phyloP scores from a whole-genome alignment of 2,797 vertebrate genomes.

The Numenius phaeopus region DNA sequence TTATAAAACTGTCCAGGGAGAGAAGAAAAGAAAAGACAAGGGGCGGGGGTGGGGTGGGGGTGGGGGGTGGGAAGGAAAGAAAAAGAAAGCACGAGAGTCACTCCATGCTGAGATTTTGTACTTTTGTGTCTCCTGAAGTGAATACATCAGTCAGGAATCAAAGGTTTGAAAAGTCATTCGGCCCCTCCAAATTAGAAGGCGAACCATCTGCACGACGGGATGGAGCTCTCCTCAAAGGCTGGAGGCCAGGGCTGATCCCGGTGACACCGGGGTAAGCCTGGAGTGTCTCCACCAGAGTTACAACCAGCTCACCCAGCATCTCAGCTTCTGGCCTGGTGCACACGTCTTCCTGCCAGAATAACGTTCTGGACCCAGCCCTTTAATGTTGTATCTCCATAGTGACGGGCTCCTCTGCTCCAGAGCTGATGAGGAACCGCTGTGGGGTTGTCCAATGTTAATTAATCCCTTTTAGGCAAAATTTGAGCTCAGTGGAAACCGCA shows the following conservation, averaged over 20 bases:
- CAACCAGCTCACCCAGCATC: background rate
- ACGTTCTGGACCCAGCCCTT: background rate
- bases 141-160: constrained; percentile 67
- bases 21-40: constrained; percentile 53
- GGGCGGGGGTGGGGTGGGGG: background rate
- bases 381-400: constrained; percentile 3
- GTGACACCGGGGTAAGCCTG: constrained; percentile 1
- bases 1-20: constrained; percentile 69
- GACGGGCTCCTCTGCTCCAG: background rate
- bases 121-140: constrained; percentile 63
- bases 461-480: constrained; percentile 3
- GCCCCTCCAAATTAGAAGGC: constrained; percentile 34
- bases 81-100: constrained; percentile 34
- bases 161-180: constrained; percentile 73
- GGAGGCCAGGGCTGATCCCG: constrained; percentile 13
- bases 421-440: background rate
- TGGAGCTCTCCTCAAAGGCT: constrained; percentile 13
- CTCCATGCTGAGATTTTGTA: constrained; percentile 76
- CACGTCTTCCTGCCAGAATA: background rate
- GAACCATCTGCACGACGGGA: constrained; percentile 28
- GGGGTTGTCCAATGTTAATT: constrained; percentile 20
- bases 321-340: background rate
- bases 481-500: background rate
- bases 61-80: background rate
- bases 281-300: background rate